These are phyloP conservation scores for Laothoe populi DNA, from an alignment of 2,888 invertebrate genomes.

Conservation along the genomic window DNA sequence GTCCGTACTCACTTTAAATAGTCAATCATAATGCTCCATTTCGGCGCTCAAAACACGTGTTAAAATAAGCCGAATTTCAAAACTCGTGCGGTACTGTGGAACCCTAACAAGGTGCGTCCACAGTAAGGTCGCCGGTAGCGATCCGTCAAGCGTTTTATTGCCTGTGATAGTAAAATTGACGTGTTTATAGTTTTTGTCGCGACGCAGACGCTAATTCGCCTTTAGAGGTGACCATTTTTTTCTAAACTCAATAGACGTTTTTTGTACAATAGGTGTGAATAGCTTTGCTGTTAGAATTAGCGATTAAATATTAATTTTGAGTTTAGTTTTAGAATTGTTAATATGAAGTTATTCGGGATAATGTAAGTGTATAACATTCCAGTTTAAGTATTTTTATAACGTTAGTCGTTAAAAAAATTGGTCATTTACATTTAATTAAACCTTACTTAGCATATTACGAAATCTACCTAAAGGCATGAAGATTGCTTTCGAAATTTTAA, in stretches of 20 bases:
- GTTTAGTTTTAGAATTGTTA: background rate
- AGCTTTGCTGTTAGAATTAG: slow-evolving; percentile 21
- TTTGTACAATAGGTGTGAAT: slow-evolving; percentile 29
- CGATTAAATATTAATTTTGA: slow-evolving; percentile 16
- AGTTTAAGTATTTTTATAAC: no score
- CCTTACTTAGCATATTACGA: no score
- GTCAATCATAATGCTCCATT: no score
- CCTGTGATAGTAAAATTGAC: slow-evolving; percentile 59
- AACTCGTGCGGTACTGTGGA: slow-evolving; percentile 27
- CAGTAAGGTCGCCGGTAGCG: slow-evolving; percentile 62
- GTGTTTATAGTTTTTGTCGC: slow-evolving; percentile 62
- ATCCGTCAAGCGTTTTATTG: slow-evolving; percentile 72
- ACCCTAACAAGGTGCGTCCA: slow-evolving; percentile 36
- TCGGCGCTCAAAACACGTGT: no score
- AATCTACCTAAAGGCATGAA: no score
- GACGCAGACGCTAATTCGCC: slow-evolving; percentile 52
- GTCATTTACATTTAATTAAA: no score
- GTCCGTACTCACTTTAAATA: no score
- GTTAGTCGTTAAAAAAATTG: no score
- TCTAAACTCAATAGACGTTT: slow-evolving; percentile 24
- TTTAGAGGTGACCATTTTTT: slow-evolving; percentile 49
- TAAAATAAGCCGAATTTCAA: no score
- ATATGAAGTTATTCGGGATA: background rate
- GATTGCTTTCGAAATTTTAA: no score
- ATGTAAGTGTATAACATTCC: no score